A percentile compares a stretch with the other conserved stretches of the same genome.
These are phyloP conservation scores for Drosophila sp. DNA, from an alignment of 1,140 invertebrate species.

Conservation along the genomic window DNA sequence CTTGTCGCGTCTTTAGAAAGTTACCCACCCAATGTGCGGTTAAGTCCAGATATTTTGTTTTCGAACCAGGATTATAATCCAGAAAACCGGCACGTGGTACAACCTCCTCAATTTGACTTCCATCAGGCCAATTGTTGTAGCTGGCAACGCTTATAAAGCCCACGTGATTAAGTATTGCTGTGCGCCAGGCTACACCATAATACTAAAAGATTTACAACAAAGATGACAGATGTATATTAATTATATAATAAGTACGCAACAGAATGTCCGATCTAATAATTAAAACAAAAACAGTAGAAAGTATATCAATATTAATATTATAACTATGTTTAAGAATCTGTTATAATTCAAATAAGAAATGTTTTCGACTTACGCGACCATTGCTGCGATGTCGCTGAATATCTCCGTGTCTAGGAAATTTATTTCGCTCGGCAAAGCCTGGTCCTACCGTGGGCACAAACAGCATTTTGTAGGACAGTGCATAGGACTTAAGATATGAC, in stretches of 20 bases:
- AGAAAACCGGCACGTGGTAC: conserved; percentile 85
- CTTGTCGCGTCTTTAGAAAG: conserved; percentile 84
- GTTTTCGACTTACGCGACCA: conserved; percentile 77
- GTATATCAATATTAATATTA: no score
- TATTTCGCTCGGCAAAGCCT: conserved; percentile 87
- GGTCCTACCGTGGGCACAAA: conserved; percentile 88
- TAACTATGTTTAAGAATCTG: neutral
- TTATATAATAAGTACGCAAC: no score
- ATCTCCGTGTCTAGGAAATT: conserved; percentile 86
- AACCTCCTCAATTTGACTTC: conserved; percentile 88
- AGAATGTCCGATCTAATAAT: no score
- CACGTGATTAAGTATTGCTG: conserved; percentile 85
- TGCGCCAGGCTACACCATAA: conserved; percentile 86
- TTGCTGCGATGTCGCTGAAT: conserved; percentile 86
- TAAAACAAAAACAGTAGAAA: no score
- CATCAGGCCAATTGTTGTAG: conserved; percentile 88
- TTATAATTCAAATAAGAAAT: neutral
- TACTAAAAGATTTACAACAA: no score
- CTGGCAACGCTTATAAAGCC: conserved; percentile 86
- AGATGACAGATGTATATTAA: no score
- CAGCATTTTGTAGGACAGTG: conserved; percentile 86
- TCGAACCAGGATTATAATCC: conserved; percentile 87
- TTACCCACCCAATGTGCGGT: conserved; percentile 87
- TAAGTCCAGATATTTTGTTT: conserved; percentile 87
- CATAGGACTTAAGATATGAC: conserved; percentile 86